A percentile compares a stretch with the other conserved stretches of the same genome.
Evolutionary conservation across 2,113 vertebrate species (phyloP).

Genomic region (Phalacrocorax brasilianus): DNA sequence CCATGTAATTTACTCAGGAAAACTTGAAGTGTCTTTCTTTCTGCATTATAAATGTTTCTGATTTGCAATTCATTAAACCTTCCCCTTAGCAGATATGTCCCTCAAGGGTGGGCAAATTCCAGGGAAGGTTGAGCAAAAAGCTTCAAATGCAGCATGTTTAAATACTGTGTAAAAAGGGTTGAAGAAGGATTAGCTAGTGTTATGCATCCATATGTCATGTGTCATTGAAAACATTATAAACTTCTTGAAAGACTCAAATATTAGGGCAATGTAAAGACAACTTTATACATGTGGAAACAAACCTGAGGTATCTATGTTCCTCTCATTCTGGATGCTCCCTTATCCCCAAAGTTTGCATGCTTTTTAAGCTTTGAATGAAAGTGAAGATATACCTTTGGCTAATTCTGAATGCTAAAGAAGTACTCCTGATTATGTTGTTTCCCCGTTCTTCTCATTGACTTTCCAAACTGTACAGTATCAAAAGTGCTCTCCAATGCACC

Average conservation of each 20-base stretch:
- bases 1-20: conserved; percentile 33
- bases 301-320: neutral
- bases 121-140: neutral
- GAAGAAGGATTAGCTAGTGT: neutral
- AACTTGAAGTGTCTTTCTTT: neutral
- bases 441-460: neutral
- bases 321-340: neutral
- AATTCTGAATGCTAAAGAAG: neutral
- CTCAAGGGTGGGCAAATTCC: neutral
- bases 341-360: neutral
- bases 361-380: neutral
- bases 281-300: neutral
- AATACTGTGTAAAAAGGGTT: neutral
- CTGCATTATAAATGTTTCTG: conserved; percentile 9
- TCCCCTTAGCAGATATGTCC: neutral
- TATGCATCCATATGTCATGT: neutral
- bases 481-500: neutral
- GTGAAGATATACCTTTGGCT: neutral
- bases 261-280: neutral
- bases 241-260: neutral
- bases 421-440: neutral
- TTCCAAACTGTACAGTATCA: neutral
- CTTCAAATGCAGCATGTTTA: neutral
- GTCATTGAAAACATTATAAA: neutral
- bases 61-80: conserved; percentile 27